Conservation (phyloP, 2,797 vertebrate species). For the Steatocranus sp. region DNA sequence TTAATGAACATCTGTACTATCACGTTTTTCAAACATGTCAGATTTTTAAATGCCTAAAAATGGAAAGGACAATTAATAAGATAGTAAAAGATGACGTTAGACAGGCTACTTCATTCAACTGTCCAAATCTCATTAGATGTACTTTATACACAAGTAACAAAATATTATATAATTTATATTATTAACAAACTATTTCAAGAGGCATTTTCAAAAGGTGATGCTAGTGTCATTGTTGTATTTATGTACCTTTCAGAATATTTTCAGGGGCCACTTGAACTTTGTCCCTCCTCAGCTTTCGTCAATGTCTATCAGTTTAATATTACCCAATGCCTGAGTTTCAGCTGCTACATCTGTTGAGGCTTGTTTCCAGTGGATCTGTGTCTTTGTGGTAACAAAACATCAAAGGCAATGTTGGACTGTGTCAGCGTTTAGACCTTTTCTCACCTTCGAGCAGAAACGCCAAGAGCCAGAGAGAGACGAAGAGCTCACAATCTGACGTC, state of each 20-base stretch:
- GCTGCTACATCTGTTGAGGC: neutral
- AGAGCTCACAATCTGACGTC: slow-evolving; percentile 55
- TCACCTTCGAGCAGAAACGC: slow-evolving; percentile 59
- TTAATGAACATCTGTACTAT: neutral
- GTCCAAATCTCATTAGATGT: neutral
- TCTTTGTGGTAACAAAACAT: slow-evolving; percentile 34
- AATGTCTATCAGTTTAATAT: slow-evolving; percentile 1
- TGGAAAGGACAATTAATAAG: neutral
- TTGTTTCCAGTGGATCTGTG: slow-evolving; percentile 23
- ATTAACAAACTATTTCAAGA: neutral
- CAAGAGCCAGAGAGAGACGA: slow-evolving; percentile 40
- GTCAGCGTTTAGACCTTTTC: slow-evolving; percentile 66
- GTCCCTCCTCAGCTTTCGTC: neutral
- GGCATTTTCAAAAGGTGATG: neutral
- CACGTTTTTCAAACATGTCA: neutral
- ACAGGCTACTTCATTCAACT: neutral
- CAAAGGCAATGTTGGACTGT: slow-evolving; percentile 48
- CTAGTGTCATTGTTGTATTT: neutral
- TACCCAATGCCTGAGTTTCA: neutral
- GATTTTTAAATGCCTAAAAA: neutral
- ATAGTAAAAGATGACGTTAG: neutral
- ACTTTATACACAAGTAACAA: neutral
- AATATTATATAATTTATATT: neutral
- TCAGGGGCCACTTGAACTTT: slow-evolving; percentile 12
- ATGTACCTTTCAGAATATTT: neutral